A percentile compares a stretch with the other conserved stretches of the same genome.
These are phyloP conservation scores for Tetraodon nigroviridis DNA, from an alignment of 2,113 vertebrate species.

Conservation along the genomic window DNA sequence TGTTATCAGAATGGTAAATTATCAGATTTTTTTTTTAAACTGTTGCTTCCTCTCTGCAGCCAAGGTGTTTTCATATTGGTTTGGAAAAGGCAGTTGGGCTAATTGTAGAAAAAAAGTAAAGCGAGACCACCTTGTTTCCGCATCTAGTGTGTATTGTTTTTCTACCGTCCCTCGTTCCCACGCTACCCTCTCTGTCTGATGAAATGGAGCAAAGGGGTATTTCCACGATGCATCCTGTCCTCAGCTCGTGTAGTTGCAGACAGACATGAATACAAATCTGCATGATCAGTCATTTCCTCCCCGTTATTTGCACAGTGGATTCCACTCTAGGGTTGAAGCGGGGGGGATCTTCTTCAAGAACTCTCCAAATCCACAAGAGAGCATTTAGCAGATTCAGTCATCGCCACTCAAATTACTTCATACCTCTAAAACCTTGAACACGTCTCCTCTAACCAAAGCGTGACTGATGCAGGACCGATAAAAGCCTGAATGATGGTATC, in stretches of 20 bases:
- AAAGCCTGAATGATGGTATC: slow-evolving; percentile 39
- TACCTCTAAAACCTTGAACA: slow-evolving; percentile 30
- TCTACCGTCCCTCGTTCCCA: slow-evolving; percentile 5
- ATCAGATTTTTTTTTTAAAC: too few relatives aligned
- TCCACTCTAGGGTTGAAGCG: slow-evolving; percentile 3
- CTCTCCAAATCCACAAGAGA: slow-evolving; percentile 24
- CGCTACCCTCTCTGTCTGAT: slow-evolving; percentile 5
- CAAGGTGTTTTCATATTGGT: too few relatives aligned
- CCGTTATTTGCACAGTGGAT: slow-evolving; percentile 4
- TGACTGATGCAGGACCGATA: slow-evolving; percentile 36
- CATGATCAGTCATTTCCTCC: neutral
- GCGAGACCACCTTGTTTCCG: too few relatives aligned
- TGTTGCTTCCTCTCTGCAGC: too few relatives aligned
- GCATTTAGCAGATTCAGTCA: slow-evolving; percentile 17
- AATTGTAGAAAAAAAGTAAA: too few relatives aligned
- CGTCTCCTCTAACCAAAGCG: slow-evolving; percentile 32
- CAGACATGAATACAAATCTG: neutral
- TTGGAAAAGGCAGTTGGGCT: too few relatives aligned
- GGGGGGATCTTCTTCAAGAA: slow-evolving; percentile 1
- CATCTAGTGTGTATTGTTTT: too few relatives aligned
- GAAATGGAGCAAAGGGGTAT: slow-evolving; percentile 5
- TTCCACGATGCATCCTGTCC: slow-evolving; percentile 21
- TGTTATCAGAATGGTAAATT: too few relatives aligned
- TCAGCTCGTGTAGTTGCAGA: neutral
- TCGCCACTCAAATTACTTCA: slow-evolving; percentile 25